Evolutionary conservation across 2,888 invertebrate species (phyloP).

Genomic region (Stomorhina lunata): DNA sequence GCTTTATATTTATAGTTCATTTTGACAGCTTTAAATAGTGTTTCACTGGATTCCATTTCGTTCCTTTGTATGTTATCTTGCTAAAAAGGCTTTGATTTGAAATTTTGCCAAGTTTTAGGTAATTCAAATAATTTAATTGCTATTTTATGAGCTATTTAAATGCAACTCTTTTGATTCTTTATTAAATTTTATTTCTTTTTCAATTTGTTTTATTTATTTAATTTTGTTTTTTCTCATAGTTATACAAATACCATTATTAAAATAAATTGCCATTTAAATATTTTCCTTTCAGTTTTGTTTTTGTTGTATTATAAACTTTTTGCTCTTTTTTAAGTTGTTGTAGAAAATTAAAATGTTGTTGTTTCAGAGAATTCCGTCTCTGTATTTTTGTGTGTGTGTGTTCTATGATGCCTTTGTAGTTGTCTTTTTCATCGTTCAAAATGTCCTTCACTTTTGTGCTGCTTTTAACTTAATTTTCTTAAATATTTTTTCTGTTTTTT

Average conservation of each 20-base stretch:
- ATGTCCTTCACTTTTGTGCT: constrained; percentile 56
- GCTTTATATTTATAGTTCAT: too few relatives aligned
- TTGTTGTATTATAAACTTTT: background rate
- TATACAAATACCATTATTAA: constrained; percentile 40
- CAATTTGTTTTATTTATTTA: constrained; percentile 6
- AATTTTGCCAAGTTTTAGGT: too few relatives aligned
- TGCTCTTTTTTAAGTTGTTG: background rate
- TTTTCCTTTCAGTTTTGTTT: constrained; percentile 20
- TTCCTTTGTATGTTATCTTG: background rate
- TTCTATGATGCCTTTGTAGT: constrained; percentile 12
- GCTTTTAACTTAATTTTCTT: constrained; percentile 59
- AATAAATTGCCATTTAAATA: constrained; percentile 58
- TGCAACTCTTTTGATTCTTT: too few relatives aligned
- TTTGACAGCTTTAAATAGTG: too few relatives aligned
- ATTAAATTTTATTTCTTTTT: background rate
- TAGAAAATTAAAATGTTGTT: background rate
- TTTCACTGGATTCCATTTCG: background rate
- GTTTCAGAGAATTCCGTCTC: background rate
- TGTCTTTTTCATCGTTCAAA: constrained; percentile 4
- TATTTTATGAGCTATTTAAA: background rate
- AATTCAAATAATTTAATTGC: background rate
- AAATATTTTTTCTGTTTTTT: constrained; percentile 36
- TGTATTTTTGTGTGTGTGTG: background rate
- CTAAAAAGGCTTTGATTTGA: too few relatives aligned
- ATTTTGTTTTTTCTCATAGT: background rate